These are phyloP conservation scores for Strix uralensis DNA, from an alignment of 2,113 vertebrate species.

Conservation along the genomic window DNA sequence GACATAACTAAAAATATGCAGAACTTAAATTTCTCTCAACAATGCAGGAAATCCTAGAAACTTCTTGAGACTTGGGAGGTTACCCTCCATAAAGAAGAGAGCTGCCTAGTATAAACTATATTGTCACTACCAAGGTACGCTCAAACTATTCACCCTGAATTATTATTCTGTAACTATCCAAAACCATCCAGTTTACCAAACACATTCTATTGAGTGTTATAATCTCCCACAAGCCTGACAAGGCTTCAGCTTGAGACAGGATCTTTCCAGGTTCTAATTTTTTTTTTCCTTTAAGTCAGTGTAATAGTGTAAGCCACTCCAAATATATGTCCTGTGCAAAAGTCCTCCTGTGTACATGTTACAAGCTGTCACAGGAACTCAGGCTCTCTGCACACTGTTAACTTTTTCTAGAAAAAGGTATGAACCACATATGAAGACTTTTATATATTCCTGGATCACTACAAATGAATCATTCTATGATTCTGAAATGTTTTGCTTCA, in stretches of 20 bases:
- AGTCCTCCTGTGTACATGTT: neutral
- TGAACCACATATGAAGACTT: neutral
- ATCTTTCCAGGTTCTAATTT: neutral
- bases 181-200: neutral
- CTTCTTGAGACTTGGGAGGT: neutral
- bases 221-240: neutral
- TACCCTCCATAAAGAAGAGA: neutral
- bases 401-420: neutral
- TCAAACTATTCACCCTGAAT: neutral
- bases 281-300: neutral
- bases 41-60: neutral
- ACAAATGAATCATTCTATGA: neutral
- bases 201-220: neutral
- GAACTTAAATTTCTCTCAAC: neutral
- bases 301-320: neutral
- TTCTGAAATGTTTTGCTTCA: neutral
- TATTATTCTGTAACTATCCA: neutral
- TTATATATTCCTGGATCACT: neutral
- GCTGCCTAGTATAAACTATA: neutral
- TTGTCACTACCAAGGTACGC: neutral
- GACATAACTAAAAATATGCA: neutral
- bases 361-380: accelerated
- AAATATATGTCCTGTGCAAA: accelerated
- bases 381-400: neutral
- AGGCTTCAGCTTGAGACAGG: neutral